Evolutionary conservation across 2,797 vertebrate species (phyloP).

Genomic region (Jordanella pulchra): DNA sequence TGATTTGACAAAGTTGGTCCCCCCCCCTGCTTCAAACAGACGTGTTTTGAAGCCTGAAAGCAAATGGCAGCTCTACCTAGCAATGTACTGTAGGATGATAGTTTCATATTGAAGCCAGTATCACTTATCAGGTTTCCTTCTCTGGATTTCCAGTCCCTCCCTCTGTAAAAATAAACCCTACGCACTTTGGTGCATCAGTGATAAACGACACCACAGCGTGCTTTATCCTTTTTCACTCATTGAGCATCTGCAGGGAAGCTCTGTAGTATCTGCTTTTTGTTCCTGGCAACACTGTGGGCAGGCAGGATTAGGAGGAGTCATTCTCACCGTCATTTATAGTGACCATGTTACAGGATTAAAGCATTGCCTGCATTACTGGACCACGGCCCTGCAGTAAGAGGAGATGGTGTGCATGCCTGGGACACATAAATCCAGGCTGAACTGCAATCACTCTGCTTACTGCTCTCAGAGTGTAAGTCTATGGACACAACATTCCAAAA

Average conservation of each 20-base stretch:
- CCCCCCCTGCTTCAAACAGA: neutral
- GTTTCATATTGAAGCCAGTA: slow-evolving; percentile 16
- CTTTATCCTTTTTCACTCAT: slow-evolving; percentile 60
- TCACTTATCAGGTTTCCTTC: slow-evolving; percentile 32
- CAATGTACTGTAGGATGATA: slow-evolving; percentile 6
- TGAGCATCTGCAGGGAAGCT: slow-evolving; percentile 41
- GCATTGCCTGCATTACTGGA: slow-evolving; percentile 57
- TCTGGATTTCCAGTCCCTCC: slow-evolving; percentile 11
- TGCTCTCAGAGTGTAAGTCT: slow-evolving; percentile 36
- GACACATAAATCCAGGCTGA: slow-evolving; percentile 6
- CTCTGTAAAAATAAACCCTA: slow-evolving; percentile 60
- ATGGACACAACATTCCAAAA: slow-evolving; percentile 34
- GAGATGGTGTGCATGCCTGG: slow-evolving; percentile 57
- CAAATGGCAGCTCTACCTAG: neutral
- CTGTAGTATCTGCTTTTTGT: slow-evolving; percentile 24
- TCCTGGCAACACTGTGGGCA: slow-evolving; percentile 44
- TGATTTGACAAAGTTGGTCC: neutral
- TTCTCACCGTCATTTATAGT: slow-evolving; percentile 63
- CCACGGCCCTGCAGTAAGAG: slow-evolving; percentile 50
- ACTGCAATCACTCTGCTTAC: slow-evolving; percentile 25
- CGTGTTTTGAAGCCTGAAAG: neutral
- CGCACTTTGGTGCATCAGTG: slow-evolving; percentile 58
- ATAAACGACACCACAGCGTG: slow-evolving; percentile 17
- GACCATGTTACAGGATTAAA: slow-evolving; percentile 53
- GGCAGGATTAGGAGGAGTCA: slow-evolving; percentile 27